Percentiles rank a stretch among this genome's conserved stretches.
Conservation (phyloP, 2,797 vertebrate species). For the Eulemur albifrons region DNA sequence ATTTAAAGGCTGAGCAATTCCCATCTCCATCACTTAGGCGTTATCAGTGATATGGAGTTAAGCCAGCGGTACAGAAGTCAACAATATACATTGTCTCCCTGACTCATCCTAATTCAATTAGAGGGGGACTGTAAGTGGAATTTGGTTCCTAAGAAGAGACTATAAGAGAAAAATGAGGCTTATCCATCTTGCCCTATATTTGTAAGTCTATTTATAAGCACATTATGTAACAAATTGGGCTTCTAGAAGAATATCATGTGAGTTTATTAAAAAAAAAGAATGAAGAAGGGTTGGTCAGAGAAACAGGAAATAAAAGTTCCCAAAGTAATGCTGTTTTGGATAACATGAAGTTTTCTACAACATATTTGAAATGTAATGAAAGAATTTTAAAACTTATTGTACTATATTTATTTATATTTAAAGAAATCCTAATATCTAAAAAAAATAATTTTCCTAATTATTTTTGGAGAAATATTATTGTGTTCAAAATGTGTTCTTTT, state of each 20-base stretch:
- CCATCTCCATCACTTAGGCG: background rate
- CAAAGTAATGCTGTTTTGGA: background rate
- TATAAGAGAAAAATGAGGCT: conserved; percentile 42
- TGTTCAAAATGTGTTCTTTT: conserved; percentile 50
- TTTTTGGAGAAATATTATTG: conserved; percentile 45
- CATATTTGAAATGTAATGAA: background rate
- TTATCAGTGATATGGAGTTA: background rate
- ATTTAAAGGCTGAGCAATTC: background rate
- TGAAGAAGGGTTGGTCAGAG: background rate
- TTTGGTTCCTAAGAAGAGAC: conserved; percentile 54
- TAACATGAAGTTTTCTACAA: background rate
- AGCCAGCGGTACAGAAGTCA: background rate
- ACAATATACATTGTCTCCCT: conserved; percentile 9
- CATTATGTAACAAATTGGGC: conserved; percentile 61
- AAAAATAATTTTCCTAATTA: conserved; percentile 58
- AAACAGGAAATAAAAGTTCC: background rate
- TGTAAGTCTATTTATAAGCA: conserved; percentile 62
- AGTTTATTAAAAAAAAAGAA: background rate
- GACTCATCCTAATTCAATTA: conserved; percentile 59
- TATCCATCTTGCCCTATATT: conserved; percentile 69
- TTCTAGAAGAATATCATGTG: conserved; percentile 41
- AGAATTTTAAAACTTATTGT: background rate
- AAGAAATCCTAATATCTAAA: background rate
- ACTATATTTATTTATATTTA: conserved; percentile 4
- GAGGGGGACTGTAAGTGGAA: conserved; percentile 49